A percentile compares a stretch with the other conserved stretches of the same genome.
Conservation (phyloP, 2,888 invertebrate genomes). For the Ophion ellenae region DNA sequence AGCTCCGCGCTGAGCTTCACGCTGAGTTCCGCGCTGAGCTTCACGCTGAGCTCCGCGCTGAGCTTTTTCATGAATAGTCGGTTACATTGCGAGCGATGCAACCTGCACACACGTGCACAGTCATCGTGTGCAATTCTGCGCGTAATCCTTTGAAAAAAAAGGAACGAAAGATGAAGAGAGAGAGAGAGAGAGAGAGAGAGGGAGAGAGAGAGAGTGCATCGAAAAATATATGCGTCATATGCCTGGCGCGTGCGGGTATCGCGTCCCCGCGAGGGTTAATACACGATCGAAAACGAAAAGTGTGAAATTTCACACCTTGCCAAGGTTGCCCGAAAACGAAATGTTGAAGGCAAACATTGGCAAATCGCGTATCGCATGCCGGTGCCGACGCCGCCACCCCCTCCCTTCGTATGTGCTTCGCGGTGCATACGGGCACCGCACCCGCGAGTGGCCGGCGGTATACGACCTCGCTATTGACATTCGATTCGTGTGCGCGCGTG, state of each 20-base stretch:
- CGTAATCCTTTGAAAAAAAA: conserved; percentile 30
- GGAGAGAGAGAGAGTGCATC: too few relatives aligned
- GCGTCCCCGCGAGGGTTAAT: neutral
- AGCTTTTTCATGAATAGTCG: conserved; percentile 15
- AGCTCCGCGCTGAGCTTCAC: too few relatives aligned
- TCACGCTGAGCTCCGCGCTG: neutral
- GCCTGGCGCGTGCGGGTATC: too few relatives aligned
- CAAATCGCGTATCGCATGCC: conserved; percentile 58
- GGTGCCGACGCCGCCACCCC: conserved; percentile 32
- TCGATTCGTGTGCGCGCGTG: conserved; percentile 14
- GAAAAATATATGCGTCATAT: too few relatives aligned
- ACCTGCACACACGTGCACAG: neutral
- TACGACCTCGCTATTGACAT: conserved; percentile 43
- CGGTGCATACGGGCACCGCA: conserved; percentile 10
- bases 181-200: too few relatives aligned
- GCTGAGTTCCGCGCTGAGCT: too few relatives aligned
- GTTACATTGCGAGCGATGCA: conserved; percentile 36
- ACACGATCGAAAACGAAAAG: conserved; percentile 69
- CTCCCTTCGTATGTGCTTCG: conserved; percentile 55
- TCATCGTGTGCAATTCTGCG: neutral
- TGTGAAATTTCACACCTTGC: conserved; percentile 80
- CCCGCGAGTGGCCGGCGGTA: neutral
- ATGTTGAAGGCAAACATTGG: conserved; percentile 66
- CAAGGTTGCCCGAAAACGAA: conserved; percentile 77
- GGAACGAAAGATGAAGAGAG: neutral